phyloP scores from a whole-genome alignment of 2,888 invertebrate genomes.

The Conus canariensis region DNA sequence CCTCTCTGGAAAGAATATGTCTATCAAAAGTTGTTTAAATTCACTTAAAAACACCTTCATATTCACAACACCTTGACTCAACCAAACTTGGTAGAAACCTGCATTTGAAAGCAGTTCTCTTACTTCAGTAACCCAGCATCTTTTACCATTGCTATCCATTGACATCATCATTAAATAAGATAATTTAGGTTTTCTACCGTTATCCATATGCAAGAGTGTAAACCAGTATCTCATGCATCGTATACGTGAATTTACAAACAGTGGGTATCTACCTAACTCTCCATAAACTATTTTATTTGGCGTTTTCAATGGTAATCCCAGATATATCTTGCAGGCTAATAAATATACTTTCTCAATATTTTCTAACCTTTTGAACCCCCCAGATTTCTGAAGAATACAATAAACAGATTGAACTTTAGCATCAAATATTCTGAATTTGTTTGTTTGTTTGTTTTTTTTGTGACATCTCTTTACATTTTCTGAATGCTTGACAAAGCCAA shows the following conservation, averaged over 20 bases:
- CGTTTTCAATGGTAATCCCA: neutral
- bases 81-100: neutral
- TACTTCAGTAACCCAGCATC: neutral
- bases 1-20: neutral
- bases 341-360: neutral
- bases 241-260: neutral
- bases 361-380: neutral
- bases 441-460: neutral
- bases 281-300: neutral
- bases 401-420: neutral
- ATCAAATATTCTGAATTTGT: neutral
- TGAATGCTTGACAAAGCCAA: neutral
- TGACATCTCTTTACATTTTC: neutral
- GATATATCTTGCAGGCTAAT: neutral
- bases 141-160: neutral
- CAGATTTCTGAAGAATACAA: neutral
- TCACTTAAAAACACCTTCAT: neutral
- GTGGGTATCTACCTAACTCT: neutral
- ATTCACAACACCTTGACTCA: neutral
- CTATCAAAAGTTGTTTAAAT: neutral
- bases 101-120: neutral
- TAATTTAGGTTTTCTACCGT: neutral
- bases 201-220: neutral
- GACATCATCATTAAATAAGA: neutral
- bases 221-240: neutral